Evolutionary conservation across 2,797 vertebrate species (phyloP).

Genomic region (Phataginus tricuspis): DNA sequence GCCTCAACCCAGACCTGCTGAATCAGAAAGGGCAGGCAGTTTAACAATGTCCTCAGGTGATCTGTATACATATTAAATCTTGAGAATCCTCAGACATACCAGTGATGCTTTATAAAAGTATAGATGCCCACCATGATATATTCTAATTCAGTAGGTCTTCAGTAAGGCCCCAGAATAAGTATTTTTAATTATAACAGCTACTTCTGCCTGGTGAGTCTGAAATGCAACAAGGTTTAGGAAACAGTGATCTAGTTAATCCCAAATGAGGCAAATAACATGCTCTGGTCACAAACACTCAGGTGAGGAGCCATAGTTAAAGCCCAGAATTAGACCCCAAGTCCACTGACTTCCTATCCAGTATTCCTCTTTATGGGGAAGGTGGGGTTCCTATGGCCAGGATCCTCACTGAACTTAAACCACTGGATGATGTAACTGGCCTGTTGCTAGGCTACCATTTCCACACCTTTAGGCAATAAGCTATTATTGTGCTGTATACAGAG

Average conservation of each 20-base stretch:
- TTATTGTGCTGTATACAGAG: no score
- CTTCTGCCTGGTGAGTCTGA: neutral
- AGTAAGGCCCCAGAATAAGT: neutral
- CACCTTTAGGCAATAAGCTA: no score
- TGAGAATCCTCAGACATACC: neutral
- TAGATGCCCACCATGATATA: neutral
- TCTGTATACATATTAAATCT: neutral
- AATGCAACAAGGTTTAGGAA: neutral
- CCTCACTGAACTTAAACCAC: no score
- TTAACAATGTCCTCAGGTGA: neutral
- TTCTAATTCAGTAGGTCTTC: neutral
- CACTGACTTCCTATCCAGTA: neutral
- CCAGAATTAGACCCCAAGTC: neutral
- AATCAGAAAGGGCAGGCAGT: neutral
- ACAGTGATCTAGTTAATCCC: neutral
- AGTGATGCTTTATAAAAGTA: neutral
- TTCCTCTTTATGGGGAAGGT: neutral
- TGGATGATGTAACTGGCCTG: no score
- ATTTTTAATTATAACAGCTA: neutral
- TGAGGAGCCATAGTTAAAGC: conserved; percentile 15
- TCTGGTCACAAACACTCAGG: neutral
- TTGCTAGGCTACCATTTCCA: no score
- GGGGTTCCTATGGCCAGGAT: no score
- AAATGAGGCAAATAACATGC: neutral
- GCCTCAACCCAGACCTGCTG: neutral